These are phyloP conservation scores for Kuschelorhynchus macadamiae DNA, from an alignment of 2,888 invertebrate genomes.

Conservation along the genomic window DNA sequence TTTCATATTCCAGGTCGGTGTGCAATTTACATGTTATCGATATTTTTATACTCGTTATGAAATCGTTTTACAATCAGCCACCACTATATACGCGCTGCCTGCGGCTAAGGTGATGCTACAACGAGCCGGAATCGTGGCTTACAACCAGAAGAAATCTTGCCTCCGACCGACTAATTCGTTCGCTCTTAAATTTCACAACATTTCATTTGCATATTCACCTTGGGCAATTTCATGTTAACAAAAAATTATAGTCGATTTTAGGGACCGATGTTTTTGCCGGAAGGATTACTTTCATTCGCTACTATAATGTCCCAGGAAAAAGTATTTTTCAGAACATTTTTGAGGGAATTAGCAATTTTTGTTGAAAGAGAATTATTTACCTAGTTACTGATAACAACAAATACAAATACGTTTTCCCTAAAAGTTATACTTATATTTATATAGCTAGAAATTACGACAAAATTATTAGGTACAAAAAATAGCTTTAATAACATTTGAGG, in stretches of 20 bases:
- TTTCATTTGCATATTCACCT: constrained; percentile 34
- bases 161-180: constrained; percentile 37
- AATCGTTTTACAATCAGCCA: constrained; percentile 67
- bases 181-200: constrained; percentile 24
- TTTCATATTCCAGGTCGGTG: constrained; percentile 67
- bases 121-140: constrained; percentile 24
- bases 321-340: too few relatives aligned
- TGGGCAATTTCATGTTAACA: constrained; percentile 14
- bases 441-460: too few relatives aligned
- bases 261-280: too few relatives aligned
- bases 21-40: constrained; percentile 69
- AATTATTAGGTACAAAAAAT: too few relatives aligned
- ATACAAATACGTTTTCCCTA: too few relatives aligned
- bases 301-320: too few relatives aligned
- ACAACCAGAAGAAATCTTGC: constrained; percentile 41
- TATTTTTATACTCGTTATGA: constrained; percentile 69
- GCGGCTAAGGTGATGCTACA: constrained; percentile 41
- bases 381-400: too few relatives aligned
- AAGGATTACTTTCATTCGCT: too few relatives aligned
- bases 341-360: too few relatives aligned
- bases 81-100: constrained; percentile 50
- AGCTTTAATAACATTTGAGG: too few relatives aligned
- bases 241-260: neutral
- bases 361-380: too few relatives aligned
- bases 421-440: too few relatives aligned